These are phyloP conservation scores for Corella eumyota DNA, from an alignment of 23 tunicate genomes.

Conservation along the genomic window DNA sequence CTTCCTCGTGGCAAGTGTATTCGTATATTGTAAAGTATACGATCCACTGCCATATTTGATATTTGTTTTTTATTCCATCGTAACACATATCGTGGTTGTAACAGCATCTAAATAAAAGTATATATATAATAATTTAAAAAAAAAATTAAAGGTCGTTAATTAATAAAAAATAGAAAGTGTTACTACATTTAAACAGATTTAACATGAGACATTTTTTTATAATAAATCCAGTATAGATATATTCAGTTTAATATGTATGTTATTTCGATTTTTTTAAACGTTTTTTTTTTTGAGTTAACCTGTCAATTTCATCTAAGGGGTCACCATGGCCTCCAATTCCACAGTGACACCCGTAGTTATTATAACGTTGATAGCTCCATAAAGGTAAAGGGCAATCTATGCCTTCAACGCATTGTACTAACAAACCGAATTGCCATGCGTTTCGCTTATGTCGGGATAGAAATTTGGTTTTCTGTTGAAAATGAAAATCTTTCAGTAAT, in stretches of 20 bases:
- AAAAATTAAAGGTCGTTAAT: too few species aligned
- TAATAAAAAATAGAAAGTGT: too few species aligned
- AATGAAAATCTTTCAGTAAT: too few species aligned
- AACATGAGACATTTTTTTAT: too few species aligned
- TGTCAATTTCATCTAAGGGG: constrained; percentile 32
- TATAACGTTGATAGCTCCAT: constrained; percentile 2
- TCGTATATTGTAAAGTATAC: constrained; percentile 22
- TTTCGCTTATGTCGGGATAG: background rate
- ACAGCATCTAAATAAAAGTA: constrained; percentile 11
- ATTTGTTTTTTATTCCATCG: background rate
- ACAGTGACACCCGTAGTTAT: constrained; percentile 43
- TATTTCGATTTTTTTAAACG: too few species aligned
- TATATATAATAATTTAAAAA: background rate
- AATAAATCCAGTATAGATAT: too few species aligned
- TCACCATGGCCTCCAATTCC: constrained; percentile 25
- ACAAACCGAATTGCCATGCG: constrained; percentile 11
- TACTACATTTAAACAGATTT: too few species aligned
- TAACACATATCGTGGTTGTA: constrained; percentile 33
- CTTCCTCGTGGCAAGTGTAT: background rate
- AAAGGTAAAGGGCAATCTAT: background rate
- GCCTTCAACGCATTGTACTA: constrained; percentile 6
- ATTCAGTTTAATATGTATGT: background rate
- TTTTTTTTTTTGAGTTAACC: too few species aligned
- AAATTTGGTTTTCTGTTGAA: background rate
- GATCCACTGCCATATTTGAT: background rate